These are phyloP conservation scores for Agrochola lychnidis DNA, from an alignment of 2,888 invertebrate species.

Conservation along the genomic window DNA sequence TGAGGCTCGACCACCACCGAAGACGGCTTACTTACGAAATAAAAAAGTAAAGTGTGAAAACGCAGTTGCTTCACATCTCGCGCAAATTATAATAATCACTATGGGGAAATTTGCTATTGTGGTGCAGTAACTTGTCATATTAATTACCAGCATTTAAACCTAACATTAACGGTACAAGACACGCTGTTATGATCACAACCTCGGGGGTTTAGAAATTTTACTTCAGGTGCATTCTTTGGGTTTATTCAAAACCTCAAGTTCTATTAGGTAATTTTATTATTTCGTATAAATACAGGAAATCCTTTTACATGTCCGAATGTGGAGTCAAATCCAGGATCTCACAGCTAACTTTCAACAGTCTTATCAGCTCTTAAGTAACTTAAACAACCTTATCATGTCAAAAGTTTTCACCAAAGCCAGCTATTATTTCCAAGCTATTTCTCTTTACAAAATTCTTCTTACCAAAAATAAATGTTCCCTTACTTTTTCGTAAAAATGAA, in stretches of 20 bases:
- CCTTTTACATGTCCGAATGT: not conserved
- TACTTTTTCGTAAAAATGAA: constrained; percentile 50
- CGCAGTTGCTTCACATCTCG: constrained; percentile 43
- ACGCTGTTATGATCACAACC: not conserved
- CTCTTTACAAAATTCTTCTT: constrained; percentile 35
- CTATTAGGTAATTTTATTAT: not conserved
- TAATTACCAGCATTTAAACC: constrained; percentile 37
- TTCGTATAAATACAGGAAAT: not conserved
- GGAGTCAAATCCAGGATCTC: not conserved
- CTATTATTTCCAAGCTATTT: constrained; percentile 52
- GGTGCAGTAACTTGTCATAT: constrained; percentile 29
- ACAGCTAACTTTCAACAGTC: constrained; percentile 17
- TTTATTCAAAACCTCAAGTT: not conserved
- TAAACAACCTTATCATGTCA: constrained; percentile 35
- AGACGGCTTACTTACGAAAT: constrained; percentile 12
- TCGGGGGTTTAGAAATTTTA: not conserved
- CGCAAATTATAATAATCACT: constrained; percentile 48
- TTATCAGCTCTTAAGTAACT: constrained; percentile 33
- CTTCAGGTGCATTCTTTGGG: not conserved
- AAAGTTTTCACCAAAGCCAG: constrained; percentile 48
- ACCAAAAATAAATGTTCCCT: constrained; percentile 35
- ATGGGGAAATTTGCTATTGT: constrained; percentile 50
- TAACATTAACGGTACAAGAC: constrained; percentile 5
- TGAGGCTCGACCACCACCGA: not conserved
- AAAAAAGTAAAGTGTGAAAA: constrained; percentile 46